Evolutionary conservation across 2,797 vertebrate species (phyloP).

Genomic region (Siniperca obscura): DNA sequence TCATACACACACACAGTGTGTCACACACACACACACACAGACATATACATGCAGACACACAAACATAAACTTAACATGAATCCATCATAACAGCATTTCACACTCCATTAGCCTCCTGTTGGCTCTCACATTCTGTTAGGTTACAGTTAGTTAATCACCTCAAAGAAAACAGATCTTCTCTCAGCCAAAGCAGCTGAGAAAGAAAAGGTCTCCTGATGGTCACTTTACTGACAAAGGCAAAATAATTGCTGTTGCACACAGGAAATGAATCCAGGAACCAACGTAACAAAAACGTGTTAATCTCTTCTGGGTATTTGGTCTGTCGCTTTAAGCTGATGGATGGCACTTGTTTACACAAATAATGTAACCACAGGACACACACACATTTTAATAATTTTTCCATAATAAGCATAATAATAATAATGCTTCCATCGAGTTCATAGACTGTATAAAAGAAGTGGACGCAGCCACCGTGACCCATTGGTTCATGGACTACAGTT

Average conservation of each 20-base stretch:
- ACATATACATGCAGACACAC: no score
- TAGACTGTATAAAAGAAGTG: no score
- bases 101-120: slow-evolving; percentile 44
- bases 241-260: slow-evolving; percentile 10
- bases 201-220: slow-evolving; percentile 7
- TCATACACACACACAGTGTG: no score
- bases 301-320: slow-evolving; percentile 10
- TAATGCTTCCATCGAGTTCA: not conserved
- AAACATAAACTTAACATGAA: slow-evolving; percentile 23
- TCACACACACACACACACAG: no score
- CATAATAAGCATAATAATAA: no score
- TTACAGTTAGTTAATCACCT: slow-evolving; percentile 43
- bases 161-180: slow-evolving; percentile 24
- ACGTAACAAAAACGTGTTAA: not conserved
- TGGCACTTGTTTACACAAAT: slow-evolving; percentile 1
- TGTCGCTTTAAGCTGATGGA: not conserved
- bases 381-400: slow-evolving; percentile 10
- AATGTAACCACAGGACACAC: slow-evolving; percentile 2
- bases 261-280: not conserved
- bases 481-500: no score
- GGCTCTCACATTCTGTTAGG: slow-evolving; percentile 34
- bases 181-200: slow-evolving; percentile 21
- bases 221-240: not conserved
- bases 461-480: no score
- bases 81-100: slow-evolving; percentile 61